Evolutionary conservation across 2,113 vertebrate genomes (phyloP).

Genomic region (Rutilus rutilus): DNA sequence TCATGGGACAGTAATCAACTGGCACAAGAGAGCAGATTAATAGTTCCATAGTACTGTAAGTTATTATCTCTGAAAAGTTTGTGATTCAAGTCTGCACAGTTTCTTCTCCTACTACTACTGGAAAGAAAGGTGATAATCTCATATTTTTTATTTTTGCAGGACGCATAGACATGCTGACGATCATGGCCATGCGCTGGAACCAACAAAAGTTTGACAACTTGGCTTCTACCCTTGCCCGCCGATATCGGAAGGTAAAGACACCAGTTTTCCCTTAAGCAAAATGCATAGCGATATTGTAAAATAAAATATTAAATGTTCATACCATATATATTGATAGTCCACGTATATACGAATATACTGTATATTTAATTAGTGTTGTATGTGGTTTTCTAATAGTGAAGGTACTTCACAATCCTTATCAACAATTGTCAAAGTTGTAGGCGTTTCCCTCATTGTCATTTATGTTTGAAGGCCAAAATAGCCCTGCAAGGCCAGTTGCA

Average conservation of each 20-base stretch:
- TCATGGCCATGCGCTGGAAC: slow-evolving; percentile 12
- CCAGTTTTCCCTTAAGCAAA: not conserved
- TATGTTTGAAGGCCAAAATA: not conserved
- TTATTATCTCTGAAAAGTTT: too few relatives aligned
- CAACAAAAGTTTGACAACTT: not conserved
- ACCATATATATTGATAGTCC: not conserved
- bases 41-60: not conserved
- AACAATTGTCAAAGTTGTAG: not conserved
- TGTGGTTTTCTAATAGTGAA: slow-evolving; percentile 2
- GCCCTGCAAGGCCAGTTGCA: not conserved
- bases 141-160: slow-evolving; percentile 3
- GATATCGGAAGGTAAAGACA: slow-evolving; percentile 21
- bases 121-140: slow-evolving; percentile 1
- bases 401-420: not conserved
- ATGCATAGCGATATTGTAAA: not conserved
- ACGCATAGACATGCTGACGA: slow-evolving; percentile 12
- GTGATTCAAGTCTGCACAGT: not conserved
- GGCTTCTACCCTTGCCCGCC: slow-evolving; percentile 11
- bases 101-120: not conserved
- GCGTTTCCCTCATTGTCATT: not conserved
- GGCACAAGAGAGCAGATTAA: slow-evolving; percentile 1
- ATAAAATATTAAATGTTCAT: slow-evolving; percentile 7
- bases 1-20: slow-evolving; percentile 1
- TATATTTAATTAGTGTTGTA: not conserved
- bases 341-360: not conserved